Percentiles rank a stretch among this genome's conserved stretches.
These are phyloP conservation scores for Zaprionus vittiger DNA, from an alignment of 1,140 invertebrate species.

Conservation along the genomic window DNA sequence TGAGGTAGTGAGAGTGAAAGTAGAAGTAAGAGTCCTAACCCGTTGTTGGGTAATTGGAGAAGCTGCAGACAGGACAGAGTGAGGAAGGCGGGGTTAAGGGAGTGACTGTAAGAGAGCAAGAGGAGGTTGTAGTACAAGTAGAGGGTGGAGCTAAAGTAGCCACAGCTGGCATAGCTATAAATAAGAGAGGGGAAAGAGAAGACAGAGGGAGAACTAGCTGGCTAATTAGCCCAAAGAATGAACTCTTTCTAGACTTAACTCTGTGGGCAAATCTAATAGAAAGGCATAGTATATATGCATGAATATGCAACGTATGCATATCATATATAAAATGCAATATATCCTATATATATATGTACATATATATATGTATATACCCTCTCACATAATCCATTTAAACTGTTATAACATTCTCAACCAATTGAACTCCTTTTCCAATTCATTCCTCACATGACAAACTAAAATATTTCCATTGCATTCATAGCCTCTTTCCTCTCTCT, in stretches of 20 bases:
- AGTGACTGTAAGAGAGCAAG: too few species aligned
- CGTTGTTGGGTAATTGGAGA: conserved; percentile 37
- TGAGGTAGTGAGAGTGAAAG: conserved; percentile 6
- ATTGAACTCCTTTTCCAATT: background rate
- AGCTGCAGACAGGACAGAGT: background rate
- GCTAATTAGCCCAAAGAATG: too few species aligned
- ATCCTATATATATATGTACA: too few species aligned
- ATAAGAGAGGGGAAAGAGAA: background rate
- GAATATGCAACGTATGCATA: too few species aligned
- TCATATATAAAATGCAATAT: too few species aligned
- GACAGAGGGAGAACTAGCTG: background rate
- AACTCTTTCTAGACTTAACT: too few species aligned
- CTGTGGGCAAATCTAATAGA: too few species aligned
- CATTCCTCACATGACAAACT: background rate
- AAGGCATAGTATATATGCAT: too few species aligned
- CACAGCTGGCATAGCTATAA: background rate
- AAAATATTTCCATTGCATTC: background rate
- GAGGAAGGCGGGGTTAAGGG: background rate
- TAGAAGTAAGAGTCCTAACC: conserved; percentile 11
- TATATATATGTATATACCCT: too few species aligned
- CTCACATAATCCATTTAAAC: too few species aligned
- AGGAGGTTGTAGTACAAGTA: background rate
- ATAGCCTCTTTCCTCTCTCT: background rate
- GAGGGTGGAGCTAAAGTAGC: background rate
- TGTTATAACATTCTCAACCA: too few species aligned